phyloP scores from a whole-genome alignment of 2,113 vertebrate species.

The Aegotheles bennettii region DNA sequence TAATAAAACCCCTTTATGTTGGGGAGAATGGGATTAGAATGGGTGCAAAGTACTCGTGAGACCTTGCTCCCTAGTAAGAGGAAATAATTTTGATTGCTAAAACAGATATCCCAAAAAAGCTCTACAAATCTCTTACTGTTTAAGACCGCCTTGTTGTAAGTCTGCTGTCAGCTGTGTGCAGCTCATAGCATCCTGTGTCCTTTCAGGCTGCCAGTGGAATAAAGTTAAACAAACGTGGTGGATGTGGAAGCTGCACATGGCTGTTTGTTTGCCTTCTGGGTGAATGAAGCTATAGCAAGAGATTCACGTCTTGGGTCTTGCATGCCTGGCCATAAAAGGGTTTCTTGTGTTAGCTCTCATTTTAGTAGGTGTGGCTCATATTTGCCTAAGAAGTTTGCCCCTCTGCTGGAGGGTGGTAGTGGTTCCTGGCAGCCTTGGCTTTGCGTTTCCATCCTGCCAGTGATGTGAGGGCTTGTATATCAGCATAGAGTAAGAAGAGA shows the following conservation, averaged over 20 bases:
- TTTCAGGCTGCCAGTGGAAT: not conserved
- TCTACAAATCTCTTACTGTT: not conserved
- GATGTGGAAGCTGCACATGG: not conserved
- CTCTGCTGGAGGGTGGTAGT: not conserved
- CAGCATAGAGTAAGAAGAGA: not conserved
- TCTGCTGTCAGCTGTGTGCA: not conserved
- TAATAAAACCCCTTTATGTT: not conserved
- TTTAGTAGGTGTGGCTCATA: not conserved
- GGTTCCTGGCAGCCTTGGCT: not conserved
- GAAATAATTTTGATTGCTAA: not conserved
- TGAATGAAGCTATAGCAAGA: too few relatives aligned
- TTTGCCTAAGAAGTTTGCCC: not conserved
- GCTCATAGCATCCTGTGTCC: not conserved
- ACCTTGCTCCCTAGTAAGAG: not conserved
- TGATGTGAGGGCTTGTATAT: accelerated
- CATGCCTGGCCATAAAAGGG: too few relatives aligned
- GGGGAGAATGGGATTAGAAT: not conserved
- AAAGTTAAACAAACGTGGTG: accelerated
- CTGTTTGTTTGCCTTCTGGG: too few relatives aligned
- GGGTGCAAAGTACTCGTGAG: not conserved
- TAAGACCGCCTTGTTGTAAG: not conserved
- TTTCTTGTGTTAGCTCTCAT: not conserved
- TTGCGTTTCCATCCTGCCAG: not conserved
- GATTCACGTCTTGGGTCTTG: not conserved
- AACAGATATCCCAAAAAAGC: not conserved